Conservation (phyloP, 2,113 vertebrate genomes). For the Apodemus sylvaticus region DNA sequence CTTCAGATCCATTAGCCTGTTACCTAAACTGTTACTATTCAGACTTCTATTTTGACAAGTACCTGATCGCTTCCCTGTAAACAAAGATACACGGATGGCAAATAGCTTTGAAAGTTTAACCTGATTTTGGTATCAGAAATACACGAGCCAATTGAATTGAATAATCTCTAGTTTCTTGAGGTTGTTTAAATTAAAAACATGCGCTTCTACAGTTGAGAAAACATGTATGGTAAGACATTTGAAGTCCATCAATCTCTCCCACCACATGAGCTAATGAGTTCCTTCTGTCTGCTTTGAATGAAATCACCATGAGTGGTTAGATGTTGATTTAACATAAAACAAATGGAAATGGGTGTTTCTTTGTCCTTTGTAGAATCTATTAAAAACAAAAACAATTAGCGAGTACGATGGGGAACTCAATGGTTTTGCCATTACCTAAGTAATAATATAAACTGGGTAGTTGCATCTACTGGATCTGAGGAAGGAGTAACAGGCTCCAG, state of each 20-base stretch:
- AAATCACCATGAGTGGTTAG: constrained; percentile 90
- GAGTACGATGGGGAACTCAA: constrained; percentile 84
- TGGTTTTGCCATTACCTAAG: constrained; percentile 84
- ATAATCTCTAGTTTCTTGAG: constrained; percentile 84
- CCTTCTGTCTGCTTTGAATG: constrained; percentile 92
- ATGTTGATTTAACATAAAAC: constrained; percentile 93
- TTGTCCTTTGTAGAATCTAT: constrained; percentile 86
- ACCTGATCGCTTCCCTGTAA: constrained; percentile 73
- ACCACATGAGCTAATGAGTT: constrained; percentile 90
- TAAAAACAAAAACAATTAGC: constrained; percentile 89
- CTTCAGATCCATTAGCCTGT: constrained; percentile 51
- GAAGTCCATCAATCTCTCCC: constrained; percentile 91
- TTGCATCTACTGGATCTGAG: constrained; percentile 82
- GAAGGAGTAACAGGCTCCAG: constrained; percentile 80
- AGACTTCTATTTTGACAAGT: constrained; percentile 46
- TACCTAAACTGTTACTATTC: constrained; percentile 54
- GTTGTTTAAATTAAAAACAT: constrained; percentile 90
- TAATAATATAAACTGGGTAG: constrained; percentile 81
- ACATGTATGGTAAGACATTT: constrained; percentile 88
- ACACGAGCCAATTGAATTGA: constrained; percentile 82
- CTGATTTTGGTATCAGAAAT: constrained; percentile 83
- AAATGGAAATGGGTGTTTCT: constrained; percentile 92
- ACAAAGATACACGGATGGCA: constrained; percentile 77
- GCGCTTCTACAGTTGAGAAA: constrained; percentile 86
- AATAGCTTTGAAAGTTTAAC: constrained; percentile 82